Conservation (phyloP, 2,113 vertebrate species). For the Ciconia boyciana region DNA sequence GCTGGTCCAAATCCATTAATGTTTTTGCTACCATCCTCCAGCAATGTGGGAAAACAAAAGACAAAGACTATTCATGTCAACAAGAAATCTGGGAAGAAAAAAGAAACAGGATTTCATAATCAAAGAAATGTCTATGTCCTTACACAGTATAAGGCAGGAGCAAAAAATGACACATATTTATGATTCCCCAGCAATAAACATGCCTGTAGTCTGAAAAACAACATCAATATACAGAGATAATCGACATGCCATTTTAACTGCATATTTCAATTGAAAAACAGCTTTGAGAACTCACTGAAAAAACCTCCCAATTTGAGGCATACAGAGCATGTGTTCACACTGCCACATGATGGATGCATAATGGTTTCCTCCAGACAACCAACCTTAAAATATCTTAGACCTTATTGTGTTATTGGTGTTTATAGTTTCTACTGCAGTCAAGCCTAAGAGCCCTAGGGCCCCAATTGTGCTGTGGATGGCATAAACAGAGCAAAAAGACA, state of each 20-base stretch:
- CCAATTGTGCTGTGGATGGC: background rate
- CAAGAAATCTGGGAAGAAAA: background rate
- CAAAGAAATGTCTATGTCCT: background rate
- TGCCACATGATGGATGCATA: background rate
- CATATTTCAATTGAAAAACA: background rate
- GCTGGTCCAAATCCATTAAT: slow-evolving; percentile 11
- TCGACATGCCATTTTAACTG: background rate
- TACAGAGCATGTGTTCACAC: background rate
- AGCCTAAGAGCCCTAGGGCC: background rate
- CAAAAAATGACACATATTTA: background rate
- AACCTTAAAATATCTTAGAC: slow-evolving; percentile 15
- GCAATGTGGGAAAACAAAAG: slow-evolving; percentile 44
- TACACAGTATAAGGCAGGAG: background rate
- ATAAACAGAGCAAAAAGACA: background rate
- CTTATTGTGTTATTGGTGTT: background rate
- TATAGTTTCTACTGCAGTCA: background rate
- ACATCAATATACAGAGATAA: background rate
- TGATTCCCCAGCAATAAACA: background rate
- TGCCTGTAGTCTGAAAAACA: background rate
- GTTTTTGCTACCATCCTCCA: slow-evolving; percentile 37
- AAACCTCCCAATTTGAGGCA: background rate
- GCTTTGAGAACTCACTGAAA: background rate
- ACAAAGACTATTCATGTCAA: slow-evolving; percentile 50
- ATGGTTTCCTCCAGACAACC: slow-evolving; percentile 14
- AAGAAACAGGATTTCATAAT: background rate